Percentiles rank a stretch among this genome's conserved stretches.
These are phyloP conservation scores for Hymenochirus boettgeri DNA, from an alignment of 2,113 vertebrate genomes.

Conservation along the genomic window DNA sequence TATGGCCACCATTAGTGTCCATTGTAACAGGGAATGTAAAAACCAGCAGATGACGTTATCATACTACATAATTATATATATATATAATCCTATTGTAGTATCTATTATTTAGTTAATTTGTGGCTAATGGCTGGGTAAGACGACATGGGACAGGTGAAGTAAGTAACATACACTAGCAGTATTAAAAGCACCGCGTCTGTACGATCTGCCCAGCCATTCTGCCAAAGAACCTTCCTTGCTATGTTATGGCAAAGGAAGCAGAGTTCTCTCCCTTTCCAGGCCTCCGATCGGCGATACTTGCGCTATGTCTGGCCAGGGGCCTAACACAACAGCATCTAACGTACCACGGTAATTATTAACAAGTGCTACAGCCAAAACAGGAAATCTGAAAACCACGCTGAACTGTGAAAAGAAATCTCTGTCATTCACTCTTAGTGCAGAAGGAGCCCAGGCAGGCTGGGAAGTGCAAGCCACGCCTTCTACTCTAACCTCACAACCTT, in stretches of 20 bases:
- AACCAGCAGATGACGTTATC: too few species aligned
- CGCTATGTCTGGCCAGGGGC: conserved; percentile 22
- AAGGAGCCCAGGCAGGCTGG: not conserved
- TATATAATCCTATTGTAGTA: too few species aligned
- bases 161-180: too few species aligned
- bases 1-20: too few species aligned
- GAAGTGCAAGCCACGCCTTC: not conserved
- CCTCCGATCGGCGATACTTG: conserved; percentile 2
- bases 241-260: conserved; percentile 11
- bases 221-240: conserved; percentile 20
- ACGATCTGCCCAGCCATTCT: too few species aligned
- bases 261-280: conserved; percentile 12
- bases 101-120: too few species aligned
- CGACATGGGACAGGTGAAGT: too few species aligned
- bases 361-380: conserved; percentile 20
- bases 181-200: too few species aligned
- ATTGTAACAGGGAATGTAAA: too few species aligned
- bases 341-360: conserved; percentile 37
- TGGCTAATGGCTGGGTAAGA: too few species aligned
- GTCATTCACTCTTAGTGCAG: not conserved
- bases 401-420: conserved; percentile 24
- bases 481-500: not conserved
- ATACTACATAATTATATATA: too few species aligned
- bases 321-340: conserved; percentile 35
- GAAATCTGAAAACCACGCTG: conserved; percentile 18